These are phyloP conservation scores for Cantharis nigra DNA, from an alignment of 2,888 invertebrate genomes.

Conservation along the genomic window DNA sequence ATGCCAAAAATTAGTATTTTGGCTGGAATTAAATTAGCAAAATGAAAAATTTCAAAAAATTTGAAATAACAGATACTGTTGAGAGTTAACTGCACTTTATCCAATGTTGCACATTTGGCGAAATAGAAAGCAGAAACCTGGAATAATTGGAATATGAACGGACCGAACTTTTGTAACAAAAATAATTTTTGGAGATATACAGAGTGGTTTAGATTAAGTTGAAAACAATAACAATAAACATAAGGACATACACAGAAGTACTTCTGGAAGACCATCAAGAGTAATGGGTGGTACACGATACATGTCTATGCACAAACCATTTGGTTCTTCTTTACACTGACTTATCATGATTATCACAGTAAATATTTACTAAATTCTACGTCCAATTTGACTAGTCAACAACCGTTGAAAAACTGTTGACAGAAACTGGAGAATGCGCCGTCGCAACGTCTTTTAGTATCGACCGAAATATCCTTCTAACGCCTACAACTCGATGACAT, in stretches of 20 bases:
- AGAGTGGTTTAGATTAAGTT: background rate
- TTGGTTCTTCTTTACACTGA: slow-evolving; percentile 46
- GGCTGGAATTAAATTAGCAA: no score
- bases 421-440: slow-evolving; percentile 42
- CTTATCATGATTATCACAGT: slow-evolving; percentile 49
- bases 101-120: no score
- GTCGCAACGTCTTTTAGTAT: slow-evolving; percentile 40
- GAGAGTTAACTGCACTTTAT: no score
- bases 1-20: background rate
- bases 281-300: slow-evolving; percentile 75
- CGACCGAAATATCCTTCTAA: slow-evolving; percentile 31
- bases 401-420: slow-evolving; percentile 26
- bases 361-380: slow-evolving; percentile 27
- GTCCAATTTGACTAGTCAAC: slow-evolving; percentile 30
- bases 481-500: slow-evolving; percentile 30
- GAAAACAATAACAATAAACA: background rate
- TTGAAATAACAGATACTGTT: background rate
- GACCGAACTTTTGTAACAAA: background rate
- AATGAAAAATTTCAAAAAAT: no score
- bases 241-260: slow-evolving; percentile 69
- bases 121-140: no score
- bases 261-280: slow-evolving; percentile 73
- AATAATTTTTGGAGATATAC: background rate
- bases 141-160: no score
- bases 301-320: slow-evolving; percentile 54